Conservation (phyloP, 2,888 invertebrate species). For the Trimorus sp. region DNA sequence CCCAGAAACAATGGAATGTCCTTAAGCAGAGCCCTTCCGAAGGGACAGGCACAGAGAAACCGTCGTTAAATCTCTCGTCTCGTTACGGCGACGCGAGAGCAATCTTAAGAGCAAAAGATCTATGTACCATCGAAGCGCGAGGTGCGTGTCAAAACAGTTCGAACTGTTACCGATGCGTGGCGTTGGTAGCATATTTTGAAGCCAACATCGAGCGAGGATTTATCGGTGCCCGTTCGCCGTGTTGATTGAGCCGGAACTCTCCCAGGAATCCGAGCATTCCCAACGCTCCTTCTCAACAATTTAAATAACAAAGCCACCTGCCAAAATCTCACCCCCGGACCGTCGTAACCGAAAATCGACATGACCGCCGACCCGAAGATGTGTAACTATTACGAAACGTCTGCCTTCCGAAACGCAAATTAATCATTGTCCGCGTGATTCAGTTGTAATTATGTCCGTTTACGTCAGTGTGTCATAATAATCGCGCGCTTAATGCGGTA, state of each 20-base stretch:
- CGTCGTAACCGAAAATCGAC: no score
- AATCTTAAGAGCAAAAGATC: conserved; percentile 44
- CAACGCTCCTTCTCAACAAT: no score
- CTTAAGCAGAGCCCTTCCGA: no score
- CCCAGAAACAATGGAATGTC: no score
- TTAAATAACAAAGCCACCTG: no score
- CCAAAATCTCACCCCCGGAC: no score
- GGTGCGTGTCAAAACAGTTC: conserved; percentile 75
- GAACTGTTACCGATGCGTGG: conserved; percentile 75
- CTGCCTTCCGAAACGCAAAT: conserved; percentile 16
- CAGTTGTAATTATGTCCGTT: conserved; percentile 31
- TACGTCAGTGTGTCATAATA: conserved; percentile 28
- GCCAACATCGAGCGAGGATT: conserved; percentile 21
- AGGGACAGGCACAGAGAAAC: no score
- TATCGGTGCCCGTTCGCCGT: conserved; percentile 17
- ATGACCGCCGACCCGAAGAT: no score
- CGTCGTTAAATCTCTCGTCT: no score
- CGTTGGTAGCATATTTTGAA: conserved; percentile 69
- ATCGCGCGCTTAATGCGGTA: not conserved
- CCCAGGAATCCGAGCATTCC: no score
- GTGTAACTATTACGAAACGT: no score
- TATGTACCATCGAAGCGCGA: conserved; percentile 78
- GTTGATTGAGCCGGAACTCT: not conserved
- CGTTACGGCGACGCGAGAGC: no score
- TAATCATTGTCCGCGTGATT: conserved; percentile 31